Base-by-base conservation (phyloP, 1,140 invertebrate genomes). In the Apis laboriosa region DNA sequence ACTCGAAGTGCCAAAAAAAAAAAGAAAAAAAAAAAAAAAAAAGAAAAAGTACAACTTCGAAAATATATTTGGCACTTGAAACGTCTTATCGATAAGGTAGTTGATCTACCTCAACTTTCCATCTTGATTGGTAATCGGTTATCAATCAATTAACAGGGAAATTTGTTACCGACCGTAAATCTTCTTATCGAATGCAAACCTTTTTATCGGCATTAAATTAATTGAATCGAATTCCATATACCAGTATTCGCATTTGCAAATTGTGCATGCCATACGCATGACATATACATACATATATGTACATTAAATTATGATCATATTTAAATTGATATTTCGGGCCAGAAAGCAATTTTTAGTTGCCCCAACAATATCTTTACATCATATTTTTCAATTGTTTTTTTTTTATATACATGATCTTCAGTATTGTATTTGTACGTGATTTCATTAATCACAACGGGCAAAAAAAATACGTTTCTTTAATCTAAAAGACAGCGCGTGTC, bases 291-390 rank as follows among this genome's bases (percentile, higher is more conserved):
- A 68, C 80, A 83, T 83, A 55, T 83, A 79, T 77, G 56, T 79
- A 85, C 67, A 84, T 77, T 60, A 51, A 77, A 61, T 51, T 80
- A 86, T 70, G 66, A 84, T 78, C 34, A 84, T 81, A 61, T 28
- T 83, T 58, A 21, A 70, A 21, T 77, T 73, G 73, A 80, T 86
- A 86, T 84, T 53, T 71, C 60, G 49, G 70, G 56, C 56, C 72
- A 55, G 51, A 70, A 84, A 68, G 53, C 70, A 58, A 55, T 43
- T 28, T 64, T 60, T 9, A 51, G 0, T 68, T 58, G 5, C 12
- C 51, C 61, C 0, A 11, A 70, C 53, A 1, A 9, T 72, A 55
- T 56, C 34, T 24, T 21, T 19, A 13, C 19, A 11, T 75, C 34
- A 43, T 43, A 43, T 43, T 43, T 43, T 43, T 43, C 34, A 43